Base-by-base conservation (phyloP, 2,113 vertebrate species). In the Nannobrachium achirus region DNA sequence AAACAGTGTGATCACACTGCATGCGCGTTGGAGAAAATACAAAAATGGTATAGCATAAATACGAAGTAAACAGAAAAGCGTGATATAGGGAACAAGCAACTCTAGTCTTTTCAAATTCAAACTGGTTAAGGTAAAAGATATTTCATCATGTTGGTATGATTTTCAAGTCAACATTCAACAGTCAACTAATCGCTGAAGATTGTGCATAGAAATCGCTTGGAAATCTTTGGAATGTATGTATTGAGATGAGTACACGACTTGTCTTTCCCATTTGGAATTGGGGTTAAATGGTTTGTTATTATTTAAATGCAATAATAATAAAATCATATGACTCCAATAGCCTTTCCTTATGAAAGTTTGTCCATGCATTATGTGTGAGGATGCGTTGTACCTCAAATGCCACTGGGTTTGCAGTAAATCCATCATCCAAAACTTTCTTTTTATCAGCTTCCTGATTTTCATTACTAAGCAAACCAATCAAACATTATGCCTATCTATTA, bases 1-100 rank as follows among this genome's bases (percentile, higher is more conserved):
- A 87, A 84, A 90, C 83, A 85, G 40, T 57, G 10, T 78, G 59
- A 87, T 88, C 82, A 82, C 65, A 80, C 79, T 69, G 48, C n/a
- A n/a, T n/a, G n/a, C 78, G 67, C 55, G 52, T n/a, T 62, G 1
- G 6, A 70, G 50, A 58, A 55, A 69, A 76, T 18, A 75, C 39
- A 38, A 69, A 71, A 74, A 64, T 71, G 64, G 44, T 7, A 16
- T 44, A 20, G 15, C 38, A 60, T 63, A 53, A 1, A 20, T 46
- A 56, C 2, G 33, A 69, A 61, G 61, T 40, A 51, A 42, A 70
- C 56, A 9, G 19, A 20, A 15, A 41, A 45, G 41, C 1, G 25
- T 0, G 49, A 59, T 46, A 19, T 14, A 49, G 19, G 11, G 20
- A 10, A 67, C 7, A 55, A 69, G 7, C 49, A 51, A 51, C n/a